Evolutionary conservation across 2,888 invertebrate genomes (phyloP).

Genomic region (Drosophila maculinotata): DNA sequence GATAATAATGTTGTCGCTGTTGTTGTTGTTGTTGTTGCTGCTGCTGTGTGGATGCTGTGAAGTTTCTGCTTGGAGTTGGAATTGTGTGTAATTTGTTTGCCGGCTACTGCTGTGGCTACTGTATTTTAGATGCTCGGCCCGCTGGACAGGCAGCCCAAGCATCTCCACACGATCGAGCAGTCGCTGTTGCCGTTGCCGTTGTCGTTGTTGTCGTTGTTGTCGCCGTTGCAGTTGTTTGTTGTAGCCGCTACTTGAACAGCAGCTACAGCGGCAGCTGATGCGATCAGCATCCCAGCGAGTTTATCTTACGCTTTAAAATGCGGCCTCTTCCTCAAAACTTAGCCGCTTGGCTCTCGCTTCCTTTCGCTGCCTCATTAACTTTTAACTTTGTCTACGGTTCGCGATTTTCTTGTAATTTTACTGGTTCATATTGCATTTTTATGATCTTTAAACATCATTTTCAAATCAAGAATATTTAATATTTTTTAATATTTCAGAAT

Average conservation of each 20-base stretch:
- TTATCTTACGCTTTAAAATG: conserved; percentile 73
- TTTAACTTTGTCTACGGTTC: neutral
- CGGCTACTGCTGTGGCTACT: conserved; percentile 78
- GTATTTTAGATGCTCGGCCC: conserved; percentile 60
- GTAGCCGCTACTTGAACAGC: conserved; percentile 67
- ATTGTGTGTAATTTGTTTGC: conserved; percentile 81
- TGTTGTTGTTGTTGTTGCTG: conserved; percentile 46
- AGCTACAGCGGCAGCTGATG: conserved; percentile 50
- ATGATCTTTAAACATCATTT: too few species aligned
- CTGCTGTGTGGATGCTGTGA: conserved; percentile 67
- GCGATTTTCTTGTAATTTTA: neutral
- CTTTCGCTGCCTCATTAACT: conserved; percentile 31
- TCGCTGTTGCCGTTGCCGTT: conserved; percentile 17
- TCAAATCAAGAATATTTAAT: too few species aligned
- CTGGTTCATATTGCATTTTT: neutral
- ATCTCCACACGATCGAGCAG: conserved; percentile 62
- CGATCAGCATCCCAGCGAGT: conserved; percentile 63
- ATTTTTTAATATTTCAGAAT: neutral
- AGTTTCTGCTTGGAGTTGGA: conserved; percentile 80
- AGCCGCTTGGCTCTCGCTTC: conserved; percentile 23
- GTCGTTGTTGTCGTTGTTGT: conserved; percentile 19
- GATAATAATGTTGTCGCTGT: conserved; percentile 77
- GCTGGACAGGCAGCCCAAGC: conserved; percentile 42
- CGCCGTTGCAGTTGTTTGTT: conserved; percentile 60
- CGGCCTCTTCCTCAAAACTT: conserved; percentile 25